These are phyloP conservation scores for Rhingia campestris DNA, from an alignment of 2,888 invertebrate species.

Conservation along the genomic window DNA sequence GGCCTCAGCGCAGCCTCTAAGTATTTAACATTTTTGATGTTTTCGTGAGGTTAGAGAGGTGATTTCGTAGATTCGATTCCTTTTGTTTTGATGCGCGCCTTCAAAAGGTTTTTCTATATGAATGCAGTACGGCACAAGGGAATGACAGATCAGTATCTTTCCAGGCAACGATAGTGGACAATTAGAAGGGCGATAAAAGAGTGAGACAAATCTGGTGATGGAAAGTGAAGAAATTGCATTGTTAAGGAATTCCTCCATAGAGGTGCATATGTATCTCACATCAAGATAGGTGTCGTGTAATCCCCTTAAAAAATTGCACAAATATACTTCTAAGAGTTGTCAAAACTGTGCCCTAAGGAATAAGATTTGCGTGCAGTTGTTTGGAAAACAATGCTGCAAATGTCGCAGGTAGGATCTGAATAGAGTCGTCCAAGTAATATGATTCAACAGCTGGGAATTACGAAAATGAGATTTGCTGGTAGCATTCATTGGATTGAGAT, in stretches of 20 bases:
- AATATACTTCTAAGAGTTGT: no score
- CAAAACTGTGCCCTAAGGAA: no score
- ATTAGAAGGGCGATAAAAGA: constrained; percentile 66
- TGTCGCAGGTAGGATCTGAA: constrained; percentile 3
- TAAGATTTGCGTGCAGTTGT: constrained; percentile 1
- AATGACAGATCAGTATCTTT: constrained; percentile 66
- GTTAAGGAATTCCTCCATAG: constrained; percentile 8
- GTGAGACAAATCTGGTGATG: constrained; percentile 8
- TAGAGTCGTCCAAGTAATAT: constrained; percentile 20
- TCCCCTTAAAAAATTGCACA: constrained; percentile 41
- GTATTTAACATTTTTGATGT: constrained; percentile 74
- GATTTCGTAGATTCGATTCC: constrained; percentile 59
- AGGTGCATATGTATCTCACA: constrained; percentile 11
- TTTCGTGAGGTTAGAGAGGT: constrained; percentile 74
- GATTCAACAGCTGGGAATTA: constrained; percentile 49
- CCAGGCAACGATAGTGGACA: constrained; percentile 63
- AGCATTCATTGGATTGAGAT: no score
- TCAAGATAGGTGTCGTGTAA: constrained; percentile 15
- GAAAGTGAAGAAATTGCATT: constrained; percentile 9
- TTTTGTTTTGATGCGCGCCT: constrained; percentile 62
- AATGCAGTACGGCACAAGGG: constrained; percentile 1
- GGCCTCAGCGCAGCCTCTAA: constrained; percentile 60
- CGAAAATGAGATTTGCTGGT: not conserved
- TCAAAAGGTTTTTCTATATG: constrained; percentile 26
- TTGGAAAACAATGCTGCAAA: constrained; percentile 19